Evolutionary conservation across 1,140 invertebrate genomes (phyloP).

Genomic region (Prorops nasuta): DNA sequence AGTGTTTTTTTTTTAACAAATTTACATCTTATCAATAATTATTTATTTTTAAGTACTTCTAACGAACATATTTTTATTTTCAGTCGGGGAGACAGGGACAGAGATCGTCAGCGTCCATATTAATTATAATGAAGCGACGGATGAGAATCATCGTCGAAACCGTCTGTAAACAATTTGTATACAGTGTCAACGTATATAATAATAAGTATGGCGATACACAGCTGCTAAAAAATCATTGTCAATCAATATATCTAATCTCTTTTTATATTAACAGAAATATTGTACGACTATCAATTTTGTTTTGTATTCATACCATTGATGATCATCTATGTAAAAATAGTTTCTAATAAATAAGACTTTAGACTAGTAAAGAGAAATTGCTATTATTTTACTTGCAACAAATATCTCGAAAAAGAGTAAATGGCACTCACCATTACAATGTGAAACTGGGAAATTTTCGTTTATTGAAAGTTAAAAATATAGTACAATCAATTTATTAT

Average conservation of each 20-base stretch:
- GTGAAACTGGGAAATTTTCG: slow-evolving; percentile 45
- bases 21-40: no score
- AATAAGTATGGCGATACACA: slow-evolving; percentile 8
- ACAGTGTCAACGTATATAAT: slow-evolving; percentile 28
- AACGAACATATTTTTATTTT: slow-evolving; percentile 12
- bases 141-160: slow-evolving; percentile 1
- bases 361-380: not conserved
- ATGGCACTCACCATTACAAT: no score
- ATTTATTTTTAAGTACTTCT: not conserved
- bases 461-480: slow-evolving; percentile 54
- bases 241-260: no score
- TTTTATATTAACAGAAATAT: no score
- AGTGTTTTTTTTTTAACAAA: slow-evolving; percentile 12
- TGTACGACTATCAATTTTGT: no score
- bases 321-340: slow-evolving; percentile 29
- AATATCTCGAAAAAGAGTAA: slow-evolving; percentile 22
- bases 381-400: not conserved
- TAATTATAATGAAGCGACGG: slow-evolving; percentile 8
- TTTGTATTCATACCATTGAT: no score
- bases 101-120: slow-evolving; percentile 30
- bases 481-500: slow-evolving; percentile 45
- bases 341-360: slow-evolving; percentile 29
- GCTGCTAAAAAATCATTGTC: no score
- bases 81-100: slow-evolving; percentile 27
- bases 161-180: slow-evolving; percentile 28